These are phyloP conservation scores for Rhodophaea formosa DNA, from an alignment of 2,888 invertebrate species.

Conservation along the genomic window DNA sequence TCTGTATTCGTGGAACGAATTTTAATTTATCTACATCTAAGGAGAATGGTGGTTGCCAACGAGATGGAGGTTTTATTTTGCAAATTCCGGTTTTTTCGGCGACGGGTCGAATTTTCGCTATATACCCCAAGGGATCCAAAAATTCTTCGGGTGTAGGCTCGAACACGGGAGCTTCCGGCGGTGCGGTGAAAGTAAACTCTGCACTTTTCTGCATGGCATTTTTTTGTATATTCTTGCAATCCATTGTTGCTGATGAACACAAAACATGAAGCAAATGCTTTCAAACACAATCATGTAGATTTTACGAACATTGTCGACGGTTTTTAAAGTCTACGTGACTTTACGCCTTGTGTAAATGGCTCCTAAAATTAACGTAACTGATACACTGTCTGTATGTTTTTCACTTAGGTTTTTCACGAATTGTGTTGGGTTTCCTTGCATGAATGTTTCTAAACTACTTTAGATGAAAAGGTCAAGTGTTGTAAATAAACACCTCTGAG, in stretches of 20 bases:
- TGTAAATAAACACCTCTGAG: no score
- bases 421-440: not conserved
- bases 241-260: conserved; percentile 48
- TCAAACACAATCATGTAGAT: conserved; percentile 15
- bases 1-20: conserved; percentile 78
- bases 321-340: conserved; percentile 71
- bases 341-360: conserved; percentile 78
- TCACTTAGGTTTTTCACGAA: not conserved
- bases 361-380: conserved; percentile 39
- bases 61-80: conserved; percentile 87
- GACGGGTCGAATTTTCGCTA: conserved; percentile 86
- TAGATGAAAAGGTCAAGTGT: no score
- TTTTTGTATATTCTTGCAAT: conserved; percentile 75
- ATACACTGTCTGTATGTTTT: conserved; percentile 19
- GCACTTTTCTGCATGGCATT: conserved; percentile 78
- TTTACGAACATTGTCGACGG: not conserved
- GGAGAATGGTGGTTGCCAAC: conserved; percentile 90
- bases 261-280: conserved; percentile 10
- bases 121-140: conserved; percentile 86
- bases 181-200: conserved; percentile 75
- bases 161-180: conserved; percentile 86
- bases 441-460: no score
- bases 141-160: conserved; percentile 87
- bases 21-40: conserved; percentile 85
- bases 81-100: conserved; percentile 88